Conservation (phyloP, 2,797 vertebrate genomes). For the Onychomys arenicola region DNA sequence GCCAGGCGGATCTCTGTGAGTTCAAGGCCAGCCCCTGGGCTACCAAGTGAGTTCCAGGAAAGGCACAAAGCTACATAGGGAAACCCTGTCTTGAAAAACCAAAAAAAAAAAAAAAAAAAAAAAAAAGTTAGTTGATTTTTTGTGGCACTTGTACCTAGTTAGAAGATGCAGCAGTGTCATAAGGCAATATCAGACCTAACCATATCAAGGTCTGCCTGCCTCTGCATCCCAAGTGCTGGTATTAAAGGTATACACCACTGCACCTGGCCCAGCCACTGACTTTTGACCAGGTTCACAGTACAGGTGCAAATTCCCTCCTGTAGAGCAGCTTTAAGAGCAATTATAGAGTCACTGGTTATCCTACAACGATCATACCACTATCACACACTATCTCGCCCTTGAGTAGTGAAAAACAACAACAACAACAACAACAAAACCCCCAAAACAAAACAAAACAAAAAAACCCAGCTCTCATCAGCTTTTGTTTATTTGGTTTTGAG, state of each 20-base stretch:
- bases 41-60: too few species aligned
- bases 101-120: too few species aligned
- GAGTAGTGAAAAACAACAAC: background rate
- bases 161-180: background rate
- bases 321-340: background rate
- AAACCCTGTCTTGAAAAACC: too few species aligned
- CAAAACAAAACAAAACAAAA: too few species aligned
- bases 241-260: background rate
- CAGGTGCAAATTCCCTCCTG: background rate
- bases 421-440: background rate
- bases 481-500: background rate
- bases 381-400: too few species aligned
- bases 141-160: background rate
- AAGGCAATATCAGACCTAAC: background rate
- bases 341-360: background rate
- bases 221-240: background rate
- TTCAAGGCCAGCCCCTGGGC: too few species aligned
- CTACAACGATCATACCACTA: background rate
- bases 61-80: too few species aligned
- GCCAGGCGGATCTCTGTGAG: too few species aligned
- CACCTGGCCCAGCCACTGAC: background rate
- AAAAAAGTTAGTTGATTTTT: background rate
- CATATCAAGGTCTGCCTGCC: background rate
- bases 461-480: background rate
- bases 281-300: background rate